These are phyloP conservation scores for Cariama cristata DNA, from an alignment of 2,113 vertebrate species.

Conservation along the genomic window DNA sequence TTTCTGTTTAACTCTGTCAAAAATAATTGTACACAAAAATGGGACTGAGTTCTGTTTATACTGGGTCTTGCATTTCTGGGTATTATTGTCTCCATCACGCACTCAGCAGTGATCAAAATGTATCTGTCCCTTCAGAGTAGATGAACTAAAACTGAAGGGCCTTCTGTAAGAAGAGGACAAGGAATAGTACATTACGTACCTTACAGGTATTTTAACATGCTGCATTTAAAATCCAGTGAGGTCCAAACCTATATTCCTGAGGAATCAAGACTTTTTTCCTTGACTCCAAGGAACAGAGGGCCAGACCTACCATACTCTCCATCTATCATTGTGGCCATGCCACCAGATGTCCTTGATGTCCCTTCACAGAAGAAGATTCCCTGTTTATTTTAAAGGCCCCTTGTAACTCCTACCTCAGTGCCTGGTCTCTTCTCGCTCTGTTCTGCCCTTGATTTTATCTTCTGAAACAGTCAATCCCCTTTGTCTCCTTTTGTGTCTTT, in stretches of 20 bases:
- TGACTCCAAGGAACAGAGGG: not conserved
- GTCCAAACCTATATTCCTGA: not conserved
- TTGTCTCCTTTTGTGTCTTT: slow-evolving; percentile 29
- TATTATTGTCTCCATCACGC: not conserved
- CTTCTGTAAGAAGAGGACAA: not conserved
- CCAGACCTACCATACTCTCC: not conserved
- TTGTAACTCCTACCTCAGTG: not conserved
- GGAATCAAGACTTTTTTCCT: not conserved
- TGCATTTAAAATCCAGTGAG: not conserved
- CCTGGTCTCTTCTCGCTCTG: not conserved
- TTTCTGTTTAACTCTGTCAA: not conserved
- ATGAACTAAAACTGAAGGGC: not conserved
- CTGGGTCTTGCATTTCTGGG: not conserved
- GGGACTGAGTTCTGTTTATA: not conserved
- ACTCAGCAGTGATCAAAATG: not conserved
- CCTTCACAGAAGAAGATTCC: not conserved
- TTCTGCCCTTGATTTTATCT: slow-evolving; percentile 11
- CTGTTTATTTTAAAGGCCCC: not conserved
- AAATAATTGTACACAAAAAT: not conserved
- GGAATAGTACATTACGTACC: not conserved
- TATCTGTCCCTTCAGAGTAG: not conserved
- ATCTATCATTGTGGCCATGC: not conserved
- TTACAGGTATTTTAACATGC: not conserved
- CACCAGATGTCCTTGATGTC: slow-evolving; percentile 5
- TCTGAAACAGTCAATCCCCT: slow-evolving; percentile 2